Evolutionary conservation across 2,888 invertebrate genomes (phyloP).

Genomic region (Eupithecia insigniata): DNA sequence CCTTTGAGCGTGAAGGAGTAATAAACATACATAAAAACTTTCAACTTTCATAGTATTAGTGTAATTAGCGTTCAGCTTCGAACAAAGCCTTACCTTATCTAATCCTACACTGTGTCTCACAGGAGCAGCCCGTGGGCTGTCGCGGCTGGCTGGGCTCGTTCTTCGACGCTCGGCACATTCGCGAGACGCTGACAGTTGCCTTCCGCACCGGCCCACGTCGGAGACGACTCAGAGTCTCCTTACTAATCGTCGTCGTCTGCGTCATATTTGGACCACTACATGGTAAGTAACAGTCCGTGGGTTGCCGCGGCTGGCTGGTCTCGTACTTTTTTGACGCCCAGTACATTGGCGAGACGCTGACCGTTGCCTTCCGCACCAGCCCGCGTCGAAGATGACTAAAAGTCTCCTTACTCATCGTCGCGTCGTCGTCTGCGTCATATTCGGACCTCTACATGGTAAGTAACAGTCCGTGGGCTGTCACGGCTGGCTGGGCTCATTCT

Average conservation of each 20-base stretch:
- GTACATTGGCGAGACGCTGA: slow-evolving; percentile 80
- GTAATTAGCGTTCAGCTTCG: background rate
- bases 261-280: slow-evolving; percentile 83
- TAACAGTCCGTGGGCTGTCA: slow-evolving; percentile 74
- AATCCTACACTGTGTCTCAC: slow-evolving; percentile 25
- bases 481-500: slow-evolving; percentile 79
- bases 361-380: slow-evolving; percentile 81
- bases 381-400: slow-evolving; percentile 74
- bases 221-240: slow-evolving; percentile 76
- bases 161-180: slow-evolving; percentile 79
- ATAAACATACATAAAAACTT: background rate
- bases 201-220: slow-evolving; percentile 79
- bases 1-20: background rate
- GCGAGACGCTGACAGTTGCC: slow-evolving; percentile 81
- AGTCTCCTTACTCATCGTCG: slow-evolving; percentile 80
- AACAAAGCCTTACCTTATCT: background rate
- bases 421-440: slow-evolving; percentile 82
- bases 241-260: slow-evolving; percentile 82
- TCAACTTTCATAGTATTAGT: background rate
- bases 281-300: slow-evolving; percentile 76
- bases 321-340: slow-evolving; percentile 80
- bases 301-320: slow-evolving; percentile 76
- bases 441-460: slow-evolving; percentile 83
- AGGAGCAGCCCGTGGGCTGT: slow-evolving; percentile 79
- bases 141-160: slow-evolving; percentile 79